Base-by-base conservation (phyloP, 2,888 invertebrate species). In the Heteropelma amictum region DNA sequence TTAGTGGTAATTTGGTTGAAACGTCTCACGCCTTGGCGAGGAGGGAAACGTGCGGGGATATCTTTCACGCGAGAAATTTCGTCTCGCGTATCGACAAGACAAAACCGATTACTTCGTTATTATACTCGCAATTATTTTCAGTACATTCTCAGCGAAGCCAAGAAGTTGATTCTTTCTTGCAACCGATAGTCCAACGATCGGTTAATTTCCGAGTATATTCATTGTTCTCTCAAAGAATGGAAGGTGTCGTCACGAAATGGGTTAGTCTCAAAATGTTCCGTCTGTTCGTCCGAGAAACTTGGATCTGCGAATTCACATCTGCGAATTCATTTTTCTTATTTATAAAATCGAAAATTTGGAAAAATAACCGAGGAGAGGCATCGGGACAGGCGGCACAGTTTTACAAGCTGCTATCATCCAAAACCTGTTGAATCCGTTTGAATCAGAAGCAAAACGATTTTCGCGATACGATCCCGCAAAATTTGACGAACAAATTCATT, bases 1-100 rank as follows among this genome's bases (percentile, higher is more conserved):
- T 70, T 70, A 54, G 45, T 35, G 12, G 61, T 12, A 61, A 61
- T 61, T 69, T 61, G 69, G 61, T 26, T 45, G 45, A 45, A 45
- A 38, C 1, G 30, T 45, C 21, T 61, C 40, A 17, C 40, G 42
- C 53, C 21, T 68, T 70, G 33, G 6, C 45, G 45, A 26, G 17
- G 26, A 61, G 54, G 10, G 33, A n/a, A 33, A 26, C n/a, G n/a
- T n/a, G n/a, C 45, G 23, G 33, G 53, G 51, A 54, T 61, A 28
- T 21, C 28, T n/a, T 45, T 33, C 17, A 6, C 21, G 23, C n/a
- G 10, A 14, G 10, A n/a, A 38, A 38, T 60, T 14, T 35, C 10
- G 17, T 14, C 28, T 64, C 19, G 28, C 38, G 7, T 53, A 28
- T 8, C 28, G 6, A 38, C 12, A 14, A 12, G 10, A 53, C 53